phyloP scores from a whole-genome alignment of 2,888 invertebrate species.

The Sarcophaga carnaria region DNA sequence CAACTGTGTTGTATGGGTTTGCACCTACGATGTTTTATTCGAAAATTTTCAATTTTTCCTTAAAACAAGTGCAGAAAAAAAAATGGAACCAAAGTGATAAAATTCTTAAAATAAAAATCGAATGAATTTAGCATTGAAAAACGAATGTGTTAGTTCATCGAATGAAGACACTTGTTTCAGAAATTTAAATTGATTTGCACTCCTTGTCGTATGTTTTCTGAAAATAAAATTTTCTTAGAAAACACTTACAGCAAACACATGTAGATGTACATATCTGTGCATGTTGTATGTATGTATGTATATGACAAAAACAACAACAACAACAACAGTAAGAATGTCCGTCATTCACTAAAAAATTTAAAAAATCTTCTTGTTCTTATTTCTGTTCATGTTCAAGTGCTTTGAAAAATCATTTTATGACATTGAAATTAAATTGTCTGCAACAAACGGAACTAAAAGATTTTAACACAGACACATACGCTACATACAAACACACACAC shows the following conservation, averaged over 20 bases:
- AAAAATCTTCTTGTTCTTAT: conserved; percentile 10
- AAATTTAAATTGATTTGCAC: neutral
- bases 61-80: too few species aligned
- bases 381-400: conserved; percentile 57
- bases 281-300: too few species aligned
- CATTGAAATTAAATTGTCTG: conserved; percentile 71
- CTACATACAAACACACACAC: conserved; percentile 24
- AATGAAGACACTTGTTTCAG: conserved; percentile 35
- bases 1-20: too few species aligned
- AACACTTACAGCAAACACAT: too few species aligned
- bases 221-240: too few species aligned
- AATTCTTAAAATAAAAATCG: too few species aligned
- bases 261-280: too few species aligned
- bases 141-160: neutral
- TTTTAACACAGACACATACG: conserved; percentile 26
- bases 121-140: neutral
- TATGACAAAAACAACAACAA: neutral
- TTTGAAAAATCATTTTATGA: conserved; percentile 65
- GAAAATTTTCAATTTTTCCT: too few species aligned
- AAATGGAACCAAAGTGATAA: too few species aligned
- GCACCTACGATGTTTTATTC: too few species aligned
- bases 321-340: neutral
- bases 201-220: too few species aligned
- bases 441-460: conserved; percentile 61
- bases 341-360: conserved; percentile 35